Evolutionary conservation across 2,797 vertebrate genomes (phyloP), one percentile per base, ranked within the genome.

Genomic region (Cyprinodon diabolis): DNA sequence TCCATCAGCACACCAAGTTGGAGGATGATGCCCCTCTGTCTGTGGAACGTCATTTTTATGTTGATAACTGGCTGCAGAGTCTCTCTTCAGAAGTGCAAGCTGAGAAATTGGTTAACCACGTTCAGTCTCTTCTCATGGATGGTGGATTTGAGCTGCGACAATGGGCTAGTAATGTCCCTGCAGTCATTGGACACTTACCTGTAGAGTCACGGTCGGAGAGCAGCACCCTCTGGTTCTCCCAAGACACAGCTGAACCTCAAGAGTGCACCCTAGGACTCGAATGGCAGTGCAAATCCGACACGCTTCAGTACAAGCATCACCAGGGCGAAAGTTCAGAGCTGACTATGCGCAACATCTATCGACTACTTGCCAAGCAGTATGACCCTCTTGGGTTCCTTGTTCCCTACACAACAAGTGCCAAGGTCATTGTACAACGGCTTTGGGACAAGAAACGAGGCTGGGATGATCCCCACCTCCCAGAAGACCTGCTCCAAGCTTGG

Each of bases 121-220:
- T 40, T 14, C 35, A 21, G 15, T 40, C 60, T 2, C 13, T 43
- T 19, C 35, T 63, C 1, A 63, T 63, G 17, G 35, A 63, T 3
- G 35, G 60, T 40, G 60, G 35, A 63, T 63, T 63, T 8, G 35
- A 63, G 43, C 60, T 40, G 15, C 1, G 5, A 17, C 60, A 63
- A 63, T 63, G 56, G 60, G 60, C 25, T 19, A 63, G 35, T 40
- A 63, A 63, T 21, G 60, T 63, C 19, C 60, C 60, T 21, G 25
- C 37, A n/a, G 35, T 40, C 8, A 63, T 63, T 21, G 43, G 37
- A 8, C 60, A 63, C 15, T 30, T 63, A 19, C 37, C 15, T 1
- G 15, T 19, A 1, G 37, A 63, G 15, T 63, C 60, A 17, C 35
- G 43, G 17, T 43, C 60, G 0, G 37, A 63, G 11, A 63, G 60